A percentile compares a stretch with the other conserved stretches of the same genome.
Conservation (phyloP, 2,113 vertebrate genomes). For the Tricholaema leucomelas region DNA sequence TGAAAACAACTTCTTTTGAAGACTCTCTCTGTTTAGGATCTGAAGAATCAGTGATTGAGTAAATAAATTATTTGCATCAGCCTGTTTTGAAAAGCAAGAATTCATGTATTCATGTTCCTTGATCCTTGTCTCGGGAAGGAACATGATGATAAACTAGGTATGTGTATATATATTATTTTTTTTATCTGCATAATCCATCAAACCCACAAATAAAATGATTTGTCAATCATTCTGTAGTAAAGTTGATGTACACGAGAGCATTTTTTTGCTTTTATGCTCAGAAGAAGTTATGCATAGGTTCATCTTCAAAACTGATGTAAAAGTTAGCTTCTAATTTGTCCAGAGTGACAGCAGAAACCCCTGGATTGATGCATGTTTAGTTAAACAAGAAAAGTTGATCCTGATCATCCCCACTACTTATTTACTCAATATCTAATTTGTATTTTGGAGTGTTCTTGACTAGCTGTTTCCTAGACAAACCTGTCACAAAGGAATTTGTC, state of each 20-base stretch:
- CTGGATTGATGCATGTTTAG: background rate
- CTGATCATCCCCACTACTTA: background rate
- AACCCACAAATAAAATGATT: background rate
- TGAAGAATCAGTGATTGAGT: background rate
- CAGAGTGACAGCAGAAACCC: background rate
- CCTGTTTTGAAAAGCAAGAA: background rate
- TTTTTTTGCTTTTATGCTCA: background rate
- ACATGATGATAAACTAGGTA: background rate
- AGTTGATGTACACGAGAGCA: background rate
- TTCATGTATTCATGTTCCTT: background rate
- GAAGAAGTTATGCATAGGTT: background rate
- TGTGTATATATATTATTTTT: background rate
- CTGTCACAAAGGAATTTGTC: background rate
- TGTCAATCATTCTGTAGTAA: background rate
- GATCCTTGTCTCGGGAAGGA: background rate
- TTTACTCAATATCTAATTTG: background rate
- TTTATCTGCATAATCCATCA: background rate
- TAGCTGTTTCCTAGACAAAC: background rate
- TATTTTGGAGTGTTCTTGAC: background rate
- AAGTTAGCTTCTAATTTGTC: background rate
- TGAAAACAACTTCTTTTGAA: background rate
- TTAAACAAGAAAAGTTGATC: background rate
- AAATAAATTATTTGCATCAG: background rate
- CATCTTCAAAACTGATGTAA: background rate
- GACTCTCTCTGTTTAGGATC: background rate